Conservation (phyloP, 2,888 invertebrate genomes). For the Agonopterix subpropinquella region DNA sequence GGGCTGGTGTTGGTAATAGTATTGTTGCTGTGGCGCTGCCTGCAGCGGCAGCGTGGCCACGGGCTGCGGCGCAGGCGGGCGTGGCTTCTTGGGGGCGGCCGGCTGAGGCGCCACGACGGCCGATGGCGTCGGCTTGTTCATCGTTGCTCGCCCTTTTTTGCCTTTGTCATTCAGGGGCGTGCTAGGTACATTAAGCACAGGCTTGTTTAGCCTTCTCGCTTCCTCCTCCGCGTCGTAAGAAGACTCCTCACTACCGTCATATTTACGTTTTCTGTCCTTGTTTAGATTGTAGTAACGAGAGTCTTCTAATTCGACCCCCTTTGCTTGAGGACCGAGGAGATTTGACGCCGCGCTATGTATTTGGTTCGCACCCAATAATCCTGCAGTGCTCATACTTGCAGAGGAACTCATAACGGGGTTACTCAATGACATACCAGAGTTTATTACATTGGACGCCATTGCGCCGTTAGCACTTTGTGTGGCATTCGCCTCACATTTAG, state of each 20-base stretch:
- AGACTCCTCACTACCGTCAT: conserved; percentile 80
- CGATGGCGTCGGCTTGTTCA: conserved; percentile 49
- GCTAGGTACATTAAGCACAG: conserved; percentile 70
- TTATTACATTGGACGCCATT: conserved; percentile 52
- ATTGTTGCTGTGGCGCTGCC: conserved; percentile 67
- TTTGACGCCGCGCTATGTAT: conserved; percentile 52
- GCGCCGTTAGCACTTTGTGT: conserved; percentile 62
- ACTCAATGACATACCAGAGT: conserved; percentile 52
- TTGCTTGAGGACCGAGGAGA: conserved; percentile 48
- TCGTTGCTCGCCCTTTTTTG: conserved; percentile 51
- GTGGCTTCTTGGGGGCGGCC: conserved; percentile 67
- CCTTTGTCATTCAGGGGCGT: conserved; percentile 64
- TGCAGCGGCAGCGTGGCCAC: conserved; percentile 62
- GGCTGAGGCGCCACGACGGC: conserved; percentile 65
- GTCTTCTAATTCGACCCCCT: conserved; percentile 78
- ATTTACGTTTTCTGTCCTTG: conserved; percentile 82
- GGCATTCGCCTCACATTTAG: conserved; percentile 48
- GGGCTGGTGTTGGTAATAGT: conserved; percentile 75
- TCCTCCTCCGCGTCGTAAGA: conserved; percentile 77
- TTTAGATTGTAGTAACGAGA: conserved; percentile 83
- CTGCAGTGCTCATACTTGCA: conserved; percentile 51
- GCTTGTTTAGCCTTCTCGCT: conserved; percentile 65
- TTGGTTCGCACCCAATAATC: conserved; percentile 64
- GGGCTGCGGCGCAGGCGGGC: conserved; percentile 61
- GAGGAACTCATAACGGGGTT: conserved; percentile 55